phyloP scores from a whole-genome alignment of 2,888 invertebrate genomes.

The Eupsilia transversa region DNA sequence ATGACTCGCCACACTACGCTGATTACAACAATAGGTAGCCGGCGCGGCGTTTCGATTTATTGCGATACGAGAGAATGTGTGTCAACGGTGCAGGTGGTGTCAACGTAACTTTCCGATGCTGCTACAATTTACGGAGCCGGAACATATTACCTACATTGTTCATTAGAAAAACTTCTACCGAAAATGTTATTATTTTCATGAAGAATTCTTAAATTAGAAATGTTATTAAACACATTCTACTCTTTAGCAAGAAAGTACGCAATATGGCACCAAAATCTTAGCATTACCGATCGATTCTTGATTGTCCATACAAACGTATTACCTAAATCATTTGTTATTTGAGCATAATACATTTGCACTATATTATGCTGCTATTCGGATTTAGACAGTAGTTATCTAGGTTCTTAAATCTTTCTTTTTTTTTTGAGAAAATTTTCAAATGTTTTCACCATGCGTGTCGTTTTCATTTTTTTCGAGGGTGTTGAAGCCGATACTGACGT shows the following conservation, averaged over 20 bases:
- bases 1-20: conserved; percentile 7
- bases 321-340: too few species aligned
- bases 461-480: too few species aligned
- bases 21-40: conserved; percentile 45
- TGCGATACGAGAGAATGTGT: conserved; percentile 48
- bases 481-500: too few species aligned
- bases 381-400: too few species aligned
- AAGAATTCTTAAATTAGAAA: not conserved
- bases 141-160: not conserved
- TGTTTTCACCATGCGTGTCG: too few species aligned
- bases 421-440: too few species aligned
- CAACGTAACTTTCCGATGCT: conserved; percentile 51
- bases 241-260: not conserved
- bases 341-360: too few species aligned
- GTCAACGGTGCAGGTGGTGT: conserved; percentile 47
- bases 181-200: not conserved
- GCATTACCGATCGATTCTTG: not conserved
- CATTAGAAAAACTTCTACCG: not conserved
- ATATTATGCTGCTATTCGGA: too few species aligned
- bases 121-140: conserved; percentile 27
- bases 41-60: conserved; percentile 33
- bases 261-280: not conserved
- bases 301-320: conserved; percentile 4
- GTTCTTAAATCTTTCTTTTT: too few species aligned
- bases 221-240: not conserved